Evolutionary conservation across 2,888 invertebrate genomes (phyloP).

Genomic region (Anorthoa munda): DNA sequence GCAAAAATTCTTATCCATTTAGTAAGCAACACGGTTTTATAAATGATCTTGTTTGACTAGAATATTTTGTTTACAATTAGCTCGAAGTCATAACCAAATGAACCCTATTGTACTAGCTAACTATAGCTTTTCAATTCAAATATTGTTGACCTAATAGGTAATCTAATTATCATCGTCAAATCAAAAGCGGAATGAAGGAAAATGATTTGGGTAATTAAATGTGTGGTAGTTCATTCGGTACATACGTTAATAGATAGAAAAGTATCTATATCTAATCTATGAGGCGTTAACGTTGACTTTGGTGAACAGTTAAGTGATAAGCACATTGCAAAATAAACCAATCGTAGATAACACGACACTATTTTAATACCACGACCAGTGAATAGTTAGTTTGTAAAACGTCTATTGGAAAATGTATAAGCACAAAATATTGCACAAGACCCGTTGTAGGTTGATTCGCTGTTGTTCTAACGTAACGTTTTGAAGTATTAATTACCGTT

Average conservation of each 20-base stretch:
- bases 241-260: constrained; percentile 34
- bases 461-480: constrained; percentile 57
- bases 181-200: background rate
- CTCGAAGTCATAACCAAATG: background rate
- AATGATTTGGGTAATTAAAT: constrained; percentile 4
- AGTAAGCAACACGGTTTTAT: constrained; percentile 13
- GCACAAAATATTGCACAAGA: constrained; percentile 50
- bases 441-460: constrained; percentile 39
- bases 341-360: constrained; percentile 54
- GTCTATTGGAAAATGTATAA: constrained; percentile 32
- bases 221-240: background rate
- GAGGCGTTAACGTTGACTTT: constrained; percentile 69
- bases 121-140: background rate
- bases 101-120: background rate
- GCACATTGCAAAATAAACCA: constrained; percentile 61
- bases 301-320: constrained; percentile 73
- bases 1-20: constrained; percentile 2
- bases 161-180: constrained; percentile 8
- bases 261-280: constrained; percentile 72
- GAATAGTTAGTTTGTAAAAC: constrained; percentile 37
- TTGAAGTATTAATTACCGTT: constrained; percentile 65
- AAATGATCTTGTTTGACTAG: constrained; percentile 6
- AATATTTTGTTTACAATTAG: constrained; percentile 14
- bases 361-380: constrained; percentile 10
- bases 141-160: background rate